These are phyloP conservation scores for Anthopleura sola DNA, from an alignment of 64 coral and sea anemone species.

Conservation along the genomic window DNA sequence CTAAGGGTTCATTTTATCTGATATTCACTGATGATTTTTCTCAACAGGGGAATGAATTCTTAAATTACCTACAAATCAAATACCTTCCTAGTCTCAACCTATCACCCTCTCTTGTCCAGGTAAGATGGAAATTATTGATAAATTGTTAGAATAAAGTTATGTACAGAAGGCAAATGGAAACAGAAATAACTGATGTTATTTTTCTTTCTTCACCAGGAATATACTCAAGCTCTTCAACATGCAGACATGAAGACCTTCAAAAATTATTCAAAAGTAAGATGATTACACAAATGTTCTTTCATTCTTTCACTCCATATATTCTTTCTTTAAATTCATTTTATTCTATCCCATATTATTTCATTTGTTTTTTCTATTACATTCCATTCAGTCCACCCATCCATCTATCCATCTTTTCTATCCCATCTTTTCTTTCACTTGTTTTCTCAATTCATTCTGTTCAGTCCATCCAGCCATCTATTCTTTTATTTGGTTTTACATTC, in stretches of 20 bases:
- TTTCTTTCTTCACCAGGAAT: slow-evolving; percentile 55
- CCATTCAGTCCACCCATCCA: too few relatives aligned
- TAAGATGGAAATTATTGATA: not conserved
- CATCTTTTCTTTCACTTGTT: too few relatives aligned
- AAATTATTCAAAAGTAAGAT: slow-evolving; percentile 78
- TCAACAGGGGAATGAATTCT: slow-evolving; percentile 65
- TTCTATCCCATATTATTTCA: too few relatives aligned
- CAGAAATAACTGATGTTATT: not conserved
- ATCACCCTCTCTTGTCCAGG: slow-evolving; percentile 78
- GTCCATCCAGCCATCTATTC: too few relatives aligned
- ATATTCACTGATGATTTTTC: not conserved
- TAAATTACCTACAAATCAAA: slow-evolving; percentile 66
- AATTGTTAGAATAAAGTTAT: not conserved
- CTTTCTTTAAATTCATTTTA: too few relatives aligned
- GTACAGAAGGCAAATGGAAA: not conserved
- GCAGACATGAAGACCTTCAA: slow-evolving; percentile 89
- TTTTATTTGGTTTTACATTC: too few relatives aligned
- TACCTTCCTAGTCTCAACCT: slow-evolving; percentile 90
- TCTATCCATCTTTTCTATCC: too few relatives aligned
- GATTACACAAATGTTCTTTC: not conserved
- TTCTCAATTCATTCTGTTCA: too few relatives aligned
- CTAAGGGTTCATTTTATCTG: not conserved
- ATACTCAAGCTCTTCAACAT: slow-evolving; percentile 71
- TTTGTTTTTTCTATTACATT: too few relatives aligned
- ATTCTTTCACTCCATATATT: too few relatives aligned